Evolutionary conservation across 2,113 vertebrate species (phyloP).

Genomic region (Tachuris rubrigastra): DNA sequence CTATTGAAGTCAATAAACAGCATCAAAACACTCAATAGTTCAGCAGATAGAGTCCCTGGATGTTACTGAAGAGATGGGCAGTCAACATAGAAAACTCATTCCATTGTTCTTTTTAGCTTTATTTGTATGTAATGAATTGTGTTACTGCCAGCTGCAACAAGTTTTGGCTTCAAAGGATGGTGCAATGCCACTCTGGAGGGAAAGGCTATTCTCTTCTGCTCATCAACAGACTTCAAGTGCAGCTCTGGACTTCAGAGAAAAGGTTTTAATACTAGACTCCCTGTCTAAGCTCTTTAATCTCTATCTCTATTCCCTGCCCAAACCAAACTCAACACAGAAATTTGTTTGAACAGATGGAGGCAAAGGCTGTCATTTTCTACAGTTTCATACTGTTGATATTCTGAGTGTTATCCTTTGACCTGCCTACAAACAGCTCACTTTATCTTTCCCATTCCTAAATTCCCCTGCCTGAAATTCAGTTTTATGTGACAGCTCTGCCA

Average conservation of each 20-base stretch:
- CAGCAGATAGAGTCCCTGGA: not conserved
- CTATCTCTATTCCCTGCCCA: not conserved
- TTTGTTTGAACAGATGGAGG: conserved; percentile 35
- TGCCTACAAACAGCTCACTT: not conserved
- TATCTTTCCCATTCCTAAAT: not conserved
- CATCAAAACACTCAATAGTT: not conserved
- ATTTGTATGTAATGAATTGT: not conserved
- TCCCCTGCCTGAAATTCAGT: not conserved
- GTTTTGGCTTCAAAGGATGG: not conserved
- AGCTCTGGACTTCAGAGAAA: not conserved
- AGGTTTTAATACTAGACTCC: not conserved
- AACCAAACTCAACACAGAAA: not conserved
- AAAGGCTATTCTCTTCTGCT: not conserved
- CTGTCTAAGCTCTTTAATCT: not conserved
- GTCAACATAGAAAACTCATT: not conserved
- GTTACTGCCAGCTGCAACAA: not conserved
- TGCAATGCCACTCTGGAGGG: not conserved
- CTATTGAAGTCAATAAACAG: not conserved
- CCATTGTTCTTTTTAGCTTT: not conserved
- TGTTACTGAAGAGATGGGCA: not conserved
- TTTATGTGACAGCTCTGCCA: not conserved
- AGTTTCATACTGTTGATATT: not conserved
- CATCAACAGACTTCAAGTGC: not conserved
- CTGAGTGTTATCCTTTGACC: not conserved
- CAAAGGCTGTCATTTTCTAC: not conserved